Evolutionary conservation across 2,888 invertebrate genomes (phyloP).

Genomic region (Epistrophe grossulariae): DNA sequence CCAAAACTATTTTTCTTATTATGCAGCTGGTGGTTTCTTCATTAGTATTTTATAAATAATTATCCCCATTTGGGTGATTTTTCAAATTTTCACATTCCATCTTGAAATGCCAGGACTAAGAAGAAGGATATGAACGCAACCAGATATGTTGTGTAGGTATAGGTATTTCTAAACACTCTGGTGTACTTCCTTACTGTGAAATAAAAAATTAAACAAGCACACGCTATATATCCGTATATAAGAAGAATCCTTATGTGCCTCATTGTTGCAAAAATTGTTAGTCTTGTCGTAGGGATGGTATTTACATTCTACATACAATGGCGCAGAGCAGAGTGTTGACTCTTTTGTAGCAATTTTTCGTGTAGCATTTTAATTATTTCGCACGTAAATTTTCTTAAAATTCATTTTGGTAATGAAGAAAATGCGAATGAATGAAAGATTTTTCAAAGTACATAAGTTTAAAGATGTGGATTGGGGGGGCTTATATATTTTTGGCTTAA

Average conservation of each 20-base stretch:
- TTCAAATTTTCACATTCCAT: slow-evolving; percentile 69
- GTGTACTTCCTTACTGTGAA: slow-evolving; percentile 45
- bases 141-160: too few relatives aligned
- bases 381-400: slow-evolving; percentile 64
- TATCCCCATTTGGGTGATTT: slow-evolving; percentile 72
- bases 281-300: neutral
- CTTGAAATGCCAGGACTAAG: slow-evolving; percentile 28
- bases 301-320: neutral
- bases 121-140: slow-evolving; percentile 19
- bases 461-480: slow-evolving; percentile 3
- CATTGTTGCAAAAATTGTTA: slow-evolving; percentile 14
- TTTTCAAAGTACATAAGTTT: neutral
- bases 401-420: slow-evolving; percentile 64
- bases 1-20: slow-evolving; percentile 14
- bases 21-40: slow-evolving; percentile 27
- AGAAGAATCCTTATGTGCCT: slow-evolving; percentile 20
- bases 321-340: neutral
- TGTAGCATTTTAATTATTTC: slow-evolving; percentile 66
- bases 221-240: neutral
- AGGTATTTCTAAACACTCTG: slow-evolving; percentile 27
- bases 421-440: slow-evolving; percentile 49
- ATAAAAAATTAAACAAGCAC: slow-evolving; percentile 41
- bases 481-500: slow-evolving; percentile 20
- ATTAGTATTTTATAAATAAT: slow-evolving; percentile 69
- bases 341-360: slow-evolving; percentile 45